Evolutionary conservation across 2,797 vertebrate species (phyloP).

Genomic region (Chaetodon trifasciatus): DNA sequence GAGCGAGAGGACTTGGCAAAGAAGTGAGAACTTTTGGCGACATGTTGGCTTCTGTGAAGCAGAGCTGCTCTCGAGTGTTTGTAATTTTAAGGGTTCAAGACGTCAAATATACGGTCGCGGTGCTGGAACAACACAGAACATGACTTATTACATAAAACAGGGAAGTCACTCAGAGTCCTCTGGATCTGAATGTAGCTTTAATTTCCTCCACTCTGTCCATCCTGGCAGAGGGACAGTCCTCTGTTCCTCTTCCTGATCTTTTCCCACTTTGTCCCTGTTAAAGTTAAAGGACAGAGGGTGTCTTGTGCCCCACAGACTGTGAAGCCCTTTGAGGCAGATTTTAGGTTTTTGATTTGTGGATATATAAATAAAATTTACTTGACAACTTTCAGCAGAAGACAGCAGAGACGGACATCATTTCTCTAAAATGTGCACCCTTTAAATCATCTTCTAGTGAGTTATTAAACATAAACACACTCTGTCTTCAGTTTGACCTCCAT

Average conservation of each 20-base stretch:
- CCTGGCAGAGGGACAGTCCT: no score
- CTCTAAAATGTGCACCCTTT: not conserved
- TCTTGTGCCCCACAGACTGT: no score
- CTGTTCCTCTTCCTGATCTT: no score
- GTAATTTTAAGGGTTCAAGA: not conserved
- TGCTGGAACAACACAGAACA: not conserved
- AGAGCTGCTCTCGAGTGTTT: not conserved
- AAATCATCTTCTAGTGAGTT: constrained; percentile 5
- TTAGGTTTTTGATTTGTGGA: no score
- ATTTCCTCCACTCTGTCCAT: no score
- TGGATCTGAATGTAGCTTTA: no score
- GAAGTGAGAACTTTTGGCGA: constrained; percentile 15
- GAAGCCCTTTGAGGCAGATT: no score
- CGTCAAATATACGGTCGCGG: not conserved
- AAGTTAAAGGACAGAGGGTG: no score
- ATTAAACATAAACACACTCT: not conserved
- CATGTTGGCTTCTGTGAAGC: not conserved
- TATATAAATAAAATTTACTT: not conserved
- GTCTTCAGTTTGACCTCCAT: not conserved
- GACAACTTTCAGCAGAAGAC: not conserved
- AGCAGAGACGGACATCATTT: not conserved
- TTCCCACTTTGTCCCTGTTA: no score
- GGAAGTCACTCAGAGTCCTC: not conserved
- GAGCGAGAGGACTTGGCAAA: constrained; percentile 44
- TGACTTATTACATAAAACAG: not conserved